These are phyloP conservation scores for Drosophila monieri DNA, from an alignment of 2,888 invertebrate species.

Conservation along the genomic window DNA sequence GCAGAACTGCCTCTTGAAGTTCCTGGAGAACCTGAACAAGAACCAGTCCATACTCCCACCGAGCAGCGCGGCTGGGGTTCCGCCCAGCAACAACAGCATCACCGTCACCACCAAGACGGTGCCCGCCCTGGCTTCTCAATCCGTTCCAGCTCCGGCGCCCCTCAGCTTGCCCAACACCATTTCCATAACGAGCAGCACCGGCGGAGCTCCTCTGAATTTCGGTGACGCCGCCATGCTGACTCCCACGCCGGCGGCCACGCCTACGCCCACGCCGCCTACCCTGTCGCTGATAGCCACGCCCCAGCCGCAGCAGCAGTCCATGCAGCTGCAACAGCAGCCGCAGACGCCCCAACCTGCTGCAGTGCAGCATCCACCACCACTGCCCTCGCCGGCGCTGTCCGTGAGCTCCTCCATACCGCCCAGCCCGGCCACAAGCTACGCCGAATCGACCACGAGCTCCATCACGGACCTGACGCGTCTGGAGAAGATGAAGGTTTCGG, in stretches of 20 bases:
- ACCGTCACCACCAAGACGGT: constrained; percentile 71
- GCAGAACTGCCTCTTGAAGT: constrained; percentile 94
- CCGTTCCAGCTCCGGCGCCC: constrained; percentile 43
- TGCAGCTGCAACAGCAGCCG: constrained; percentile 9
- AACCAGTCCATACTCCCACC: constrained; percentile 91
- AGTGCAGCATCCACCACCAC: constrained; percentile 82
- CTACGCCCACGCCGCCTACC: constrained; percentile 55
- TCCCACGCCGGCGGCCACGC: constrained; percentile 20
- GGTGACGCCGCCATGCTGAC: constrained; percentile 48
- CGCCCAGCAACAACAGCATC: constrained; percentile 41
- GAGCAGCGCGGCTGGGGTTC: constrained; percentile 39
- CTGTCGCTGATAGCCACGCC: constrained; percentile 73
- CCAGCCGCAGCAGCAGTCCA: constrained; percentile 44
- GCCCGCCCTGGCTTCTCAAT: constrained; percentile 57
- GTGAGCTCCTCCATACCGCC: constrained; percentile 84
- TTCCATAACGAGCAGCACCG: constrained; percentile 67
- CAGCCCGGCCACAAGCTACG: constrained; percentile 82
- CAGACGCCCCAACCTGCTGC: constrained; percentile 24
- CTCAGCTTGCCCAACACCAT: constrained; percentile 61
- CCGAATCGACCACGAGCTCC: constrained; percentile 79
- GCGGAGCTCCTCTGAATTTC: constrained; percentile 48
- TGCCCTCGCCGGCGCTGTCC: constrained; percentile 85
- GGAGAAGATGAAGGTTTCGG: constrained; percentile 98
- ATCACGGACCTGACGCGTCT: constrained; percentile 86
- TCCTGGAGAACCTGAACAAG: constrained; percentile 92